Evolutionary conservation across 2,797 vertebrate genomes (phyloP), one percentile per base, ranked within the genome.

Genomic region (Enteromius fasciolatus): DNA sequence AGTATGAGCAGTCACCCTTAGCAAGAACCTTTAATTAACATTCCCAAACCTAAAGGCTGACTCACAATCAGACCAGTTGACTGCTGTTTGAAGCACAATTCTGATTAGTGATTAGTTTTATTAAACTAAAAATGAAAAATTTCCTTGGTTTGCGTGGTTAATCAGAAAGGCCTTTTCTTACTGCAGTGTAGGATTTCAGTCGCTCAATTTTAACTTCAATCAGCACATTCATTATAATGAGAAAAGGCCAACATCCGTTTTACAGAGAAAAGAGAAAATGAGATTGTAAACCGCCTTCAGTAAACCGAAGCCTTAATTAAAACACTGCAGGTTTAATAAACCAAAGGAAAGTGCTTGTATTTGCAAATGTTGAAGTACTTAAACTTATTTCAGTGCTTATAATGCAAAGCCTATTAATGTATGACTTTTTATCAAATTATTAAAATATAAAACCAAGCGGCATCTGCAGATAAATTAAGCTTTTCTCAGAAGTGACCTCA

Each of bases 151-250:
- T 48, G 31, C 52, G 44, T 50, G 28, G 57, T 81, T 64, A 36
- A 63, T 81, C 41, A 80, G 68, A 72, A 80, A 80, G 25, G 20
- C 67, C 20, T 48, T 80, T 72, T 72, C 78, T 15, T 72, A 48
- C 77, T 68, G 25, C 61, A 79, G 70, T 81, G 25, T 39, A 70
- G 41, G 36, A 48, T 63, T 79, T 66, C 57, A 83, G 36, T 33
- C 28, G 1, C 28, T 84, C 39, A 46, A 76, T 64, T 81, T 76
- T 17, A 68, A 68, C 75, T 78, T 72, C 50, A 82, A 39, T 66
- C 75, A 41, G 57, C 44, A 48, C 54, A 39, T 76, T 82, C 69
- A 82, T 82, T 82, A 74, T 46, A 73, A 70, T 46, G 3, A 77
- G 57, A 82, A 80, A 80, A 74, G 20, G 3, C 54, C 79, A 36